A percentile compares a stretch with the other conserved stretches of the same genome.
Conservation (phyloP, 2,888 invertebrate species). For the Cataglyphis albicans region DNA sequence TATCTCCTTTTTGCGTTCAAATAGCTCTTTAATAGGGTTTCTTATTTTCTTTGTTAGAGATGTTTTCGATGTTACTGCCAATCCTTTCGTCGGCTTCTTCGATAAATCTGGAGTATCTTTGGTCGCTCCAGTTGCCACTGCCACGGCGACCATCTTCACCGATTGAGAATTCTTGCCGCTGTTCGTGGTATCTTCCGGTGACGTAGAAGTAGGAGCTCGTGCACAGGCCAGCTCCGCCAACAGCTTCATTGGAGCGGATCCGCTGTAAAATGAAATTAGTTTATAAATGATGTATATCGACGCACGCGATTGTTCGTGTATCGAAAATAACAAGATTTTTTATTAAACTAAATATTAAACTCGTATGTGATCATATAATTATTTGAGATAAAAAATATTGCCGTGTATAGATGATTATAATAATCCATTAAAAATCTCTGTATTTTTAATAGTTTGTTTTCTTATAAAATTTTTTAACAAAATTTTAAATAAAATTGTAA, state of each 20-base stretch:
- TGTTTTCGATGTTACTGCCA: constrained; percentile 55
- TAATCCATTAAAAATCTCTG: constrained; percentile 28
- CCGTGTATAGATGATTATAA: neutral
- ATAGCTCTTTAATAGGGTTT: constrained; percentile 84
- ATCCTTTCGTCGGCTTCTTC: neutral
- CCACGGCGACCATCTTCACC: constrained; percentile 50
- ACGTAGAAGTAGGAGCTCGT: constrained; percentile 82
- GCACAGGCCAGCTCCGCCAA: constrained; percentile 84
- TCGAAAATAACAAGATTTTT: constrained; percentile 27
- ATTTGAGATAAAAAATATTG: constrained; percentile 28
- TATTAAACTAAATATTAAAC: constrained; percentile 38
- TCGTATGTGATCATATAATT: neutral
- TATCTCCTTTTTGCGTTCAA: constrained; percentile 83
- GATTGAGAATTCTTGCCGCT: constrained; percentile 58
- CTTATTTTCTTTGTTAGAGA: constrained; percentile 76
- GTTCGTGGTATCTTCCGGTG: constrained; percentile 51
- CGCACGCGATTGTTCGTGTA: neutral
- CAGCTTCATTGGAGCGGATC: constrained; percentile 84
- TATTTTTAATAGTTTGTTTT: neutral
- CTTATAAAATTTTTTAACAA: too few relatives aligned
- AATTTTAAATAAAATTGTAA: neutral
- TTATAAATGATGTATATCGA: neutral
- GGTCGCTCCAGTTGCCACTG: constrained; percentile 17
- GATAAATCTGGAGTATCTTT: constrained; percentile 50
- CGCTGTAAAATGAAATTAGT: constrained; percentile 74